phyloP scores from a whole-genome alignment of 2,888 invertebrate genomes.

The Drosophila paracracens region DNA sequence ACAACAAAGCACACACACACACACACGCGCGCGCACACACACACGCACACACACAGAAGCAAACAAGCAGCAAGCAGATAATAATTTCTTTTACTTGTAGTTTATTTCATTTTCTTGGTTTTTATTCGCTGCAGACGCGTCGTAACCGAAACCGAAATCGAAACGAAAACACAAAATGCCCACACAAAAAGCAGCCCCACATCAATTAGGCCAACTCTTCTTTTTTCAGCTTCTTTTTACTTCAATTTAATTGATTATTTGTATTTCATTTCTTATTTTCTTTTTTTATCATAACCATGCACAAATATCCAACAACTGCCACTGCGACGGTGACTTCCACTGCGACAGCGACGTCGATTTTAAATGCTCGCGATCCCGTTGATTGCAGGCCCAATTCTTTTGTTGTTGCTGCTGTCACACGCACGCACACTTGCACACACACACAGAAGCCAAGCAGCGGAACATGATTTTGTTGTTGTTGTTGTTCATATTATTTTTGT shows the following conservation, averaged over 20 bases:
- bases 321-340: constrained; percentile 5
- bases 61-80: constrained; percentile 35
- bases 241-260: constrained; percentile 61
- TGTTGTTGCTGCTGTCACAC: constrained; percentile 53
- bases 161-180: constrained; percentile 40
- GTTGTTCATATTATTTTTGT: constrained; percentile 5
- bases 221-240: constrained; percentile 12
- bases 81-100: constrained; percentile 39
- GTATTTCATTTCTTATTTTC: constrained; percentile 35
- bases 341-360: constrained; percentile 25
- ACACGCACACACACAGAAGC: constrained; percentile 1
- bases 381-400: constrained; percentile 53
- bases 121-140: constrained; percentile 27
- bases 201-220: constrained; percentile 44
- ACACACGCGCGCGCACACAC: not conserved
- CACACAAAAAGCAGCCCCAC: constrained; percentile 23
- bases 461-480: constrained; percentile 34
- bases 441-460: constrained; percentile 17
- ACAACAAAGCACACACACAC: not conserved
- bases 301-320: constrained; percentile 23
- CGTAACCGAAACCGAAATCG: constrained; percentile 28
- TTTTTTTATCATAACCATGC: constrained; percentile 31
- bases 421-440: constrained; percentile 32
- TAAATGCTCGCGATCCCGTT: constrained; percentile 44
- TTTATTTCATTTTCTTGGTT: constrained; percentile 38